Conservation (phyloP, 2,797 vertebrate genomes). For the Phrynocephalus guinanensis region DNA sequence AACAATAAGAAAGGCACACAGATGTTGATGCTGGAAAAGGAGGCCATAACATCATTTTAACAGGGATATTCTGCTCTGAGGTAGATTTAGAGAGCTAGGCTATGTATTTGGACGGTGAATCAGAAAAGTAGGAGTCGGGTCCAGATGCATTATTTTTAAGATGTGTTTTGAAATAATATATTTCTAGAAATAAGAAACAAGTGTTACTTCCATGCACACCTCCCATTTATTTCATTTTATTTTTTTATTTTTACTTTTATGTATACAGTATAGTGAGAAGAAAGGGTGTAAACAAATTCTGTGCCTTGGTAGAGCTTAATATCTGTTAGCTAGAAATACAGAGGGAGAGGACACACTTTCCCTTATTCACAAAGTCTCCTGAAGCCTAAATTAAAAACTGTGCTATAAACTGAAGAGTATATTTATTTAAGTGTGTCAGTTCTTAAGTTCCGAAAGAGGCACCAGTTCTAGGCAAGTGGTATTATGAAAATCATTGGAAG, state of each 20-base stretch:
- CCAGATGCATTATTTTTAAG: slow-evolving; percentile 19
- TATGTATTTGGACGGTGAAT: too few relatives aligned
- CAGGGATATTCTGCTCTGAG: slow-evolving; percentile 54
- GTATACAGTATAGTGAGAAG: neutral
- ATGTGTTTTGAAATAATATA: neutral
- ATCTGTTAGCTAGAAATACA: neutral
- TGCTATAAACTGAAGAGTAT: neutral
- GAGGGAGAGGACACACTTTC: too few relatives aligned
- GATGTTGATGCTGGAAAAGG: slow-evolving; percentile 59
- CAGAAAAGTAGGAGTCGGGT: neutral
- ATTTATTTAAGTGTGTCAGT: neutral
- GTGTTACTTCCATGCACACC: neutral
- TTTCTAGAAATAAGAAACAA: neutral
- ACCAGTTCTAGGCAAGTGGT: neutral
- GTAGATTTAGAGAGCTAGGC: slow-evolving; percentile 43
- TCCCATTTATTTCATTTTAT: too few relatives aligned
- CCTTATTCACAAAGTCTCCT: neutral
- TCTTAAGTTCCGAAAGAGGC: neutral
- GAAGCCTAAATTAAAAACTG: neutral
- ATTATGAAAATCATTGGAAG: neutral
- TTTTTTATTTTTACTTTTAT: neutral
- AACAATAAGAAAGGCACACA: slow-evolving; percentile 62
- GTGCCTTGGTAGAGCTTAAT: neutral
- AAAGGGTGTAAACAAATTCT: neutral
- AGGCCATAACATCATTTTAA: slow-evolving; percentile 58